Evolutionary conservation across 2,888 invertebrate genomes (phyloP).

Genomic region (Silvanus unidentatus): DNA sequence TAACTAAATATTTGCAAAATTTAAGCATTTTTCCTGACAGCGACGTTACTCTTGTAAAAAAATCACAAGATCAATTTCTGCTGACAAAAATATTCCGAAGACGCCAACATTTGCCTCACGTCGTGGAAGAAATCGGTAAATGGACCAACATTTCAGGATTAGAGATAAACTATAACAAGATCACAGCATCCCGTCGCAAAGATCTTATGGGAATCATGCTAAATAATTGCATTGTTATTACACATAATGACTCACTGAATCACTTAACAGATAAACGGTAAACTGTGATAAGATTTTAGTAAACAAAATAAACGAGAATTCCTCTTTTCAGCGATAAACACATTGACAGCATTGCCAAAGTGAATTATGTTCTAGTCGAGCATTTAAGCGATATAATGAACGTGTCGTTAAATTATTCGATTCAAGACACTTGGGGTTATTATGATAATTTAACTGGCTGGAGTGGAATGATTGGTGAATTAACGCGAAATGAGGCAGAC

Average conservation of each 20-base stretch:
- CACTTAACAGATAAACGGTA: slow-evolving; percentile 58
- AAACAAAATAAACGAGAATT: no score
- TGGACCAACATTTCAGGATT: slow-evolving; percentile 25
- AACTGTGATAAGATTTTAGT: no score
- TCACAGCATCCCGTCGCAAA: slow-evolving; percentile 42
- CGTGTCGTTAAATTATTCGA: slow-evolving; percentile 50
- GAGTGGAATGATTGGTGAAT: slow-evolving; percentile 62
- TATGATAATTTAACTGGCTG: slow-evolving; percentile 51
- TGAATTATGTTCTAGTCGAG: slow-evolving; percentile 55
- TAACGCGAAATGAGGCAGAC: slow-evolving; percentile 54
- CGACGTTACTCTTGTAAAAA: slow-evolving; percentile 47
- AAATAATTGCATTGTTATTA: slow-evolving; percentile 54
- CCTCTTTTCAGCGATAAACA: slow-evolving; percentile 46
- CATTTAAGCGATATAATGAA: slow-evolving; percentile 55
- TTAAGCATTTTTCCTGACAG: slow-evolving; percentile 47
- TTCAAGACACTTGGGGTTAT: slow-evolving; percentile 59
- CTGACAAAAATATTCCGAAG: slow-evolving; percentile 30
- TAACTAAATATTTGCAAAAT: slow-evolving; percentile 18
- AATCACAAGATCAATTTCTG: slow-evolving; percentile 35
- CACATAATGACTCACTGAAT: slow-evolving; percentile 53
- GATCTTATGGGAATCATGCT: slow-evolving; percentile 49
- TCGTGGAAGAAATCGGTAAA: slow-evolving; percentile 28
- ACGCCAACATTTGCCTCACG: slow-evolving; percentile 17
- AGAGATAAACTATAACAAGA: slow-evolving; percentile 17
- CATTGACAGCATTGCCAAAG: slow-evolving; percentile 59